Evolutionary conservation across 2,888 invertebrate genomes (phyloP), one percentile per base, ranked within the genome.

Genomic region (Melieria omissa): DNA sequence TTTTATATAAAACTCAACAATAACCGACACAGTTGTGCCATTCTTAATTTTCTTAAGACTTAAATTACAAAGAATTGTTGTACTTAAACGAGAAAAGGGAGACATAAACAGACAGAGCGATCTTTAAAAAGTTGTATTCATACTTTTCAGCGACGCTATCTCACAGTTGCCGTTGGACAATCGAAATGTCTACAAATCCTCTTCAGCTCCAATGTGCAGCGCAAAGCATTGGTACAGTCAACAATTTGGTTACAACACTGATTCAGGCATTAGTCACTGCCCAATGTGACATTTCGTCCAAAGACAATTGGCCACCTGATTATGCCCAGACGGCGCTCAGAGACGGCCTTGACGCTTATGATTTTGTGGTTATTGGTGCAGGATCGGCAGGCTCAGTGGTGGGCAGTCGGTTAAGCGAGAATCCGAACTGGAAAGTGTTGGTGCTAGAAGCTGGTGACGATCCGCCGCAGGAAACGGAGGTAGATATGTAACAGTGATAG

Each of bases 401-500:
- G 0, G 91, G 89, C 0, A 91, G 90, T 67, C 87, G 93, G 0
- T 87, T 95, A 66, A 92, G 93, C 42, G 95, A 95, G 86, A 89
- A 93, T 64, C 88, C 90, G 3, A 88, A 90, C 54, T 95, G 94
- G 94, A 92, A 90, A 73, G 90, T 94, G 0, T 87, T 96, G 41
- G 88, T 95, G 16, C 84, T 95, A 71, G 95, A 96, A 88, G 94
- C 93, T 58, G 95, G 95, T 63, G 92, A 91, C 0, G 92, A 93
- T 84, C 86, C 86, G 85, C 91, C 74, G 86, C 90, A 86, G 12
- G 86, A 86, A 74, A 82, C 82, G 16, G 83, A 86, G 76, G 91
- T 74, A 29, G 1, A 29, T 29, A 29, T 29, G 29, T 29, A 29
- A 29, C 3, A 29, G 29, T 29, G 29, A 29, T 29, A 29, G 29